Evolutionary conservation across 1,140 invertebrate species (phyloP).

Genomic region (Halictus rubicundus): DNA sequence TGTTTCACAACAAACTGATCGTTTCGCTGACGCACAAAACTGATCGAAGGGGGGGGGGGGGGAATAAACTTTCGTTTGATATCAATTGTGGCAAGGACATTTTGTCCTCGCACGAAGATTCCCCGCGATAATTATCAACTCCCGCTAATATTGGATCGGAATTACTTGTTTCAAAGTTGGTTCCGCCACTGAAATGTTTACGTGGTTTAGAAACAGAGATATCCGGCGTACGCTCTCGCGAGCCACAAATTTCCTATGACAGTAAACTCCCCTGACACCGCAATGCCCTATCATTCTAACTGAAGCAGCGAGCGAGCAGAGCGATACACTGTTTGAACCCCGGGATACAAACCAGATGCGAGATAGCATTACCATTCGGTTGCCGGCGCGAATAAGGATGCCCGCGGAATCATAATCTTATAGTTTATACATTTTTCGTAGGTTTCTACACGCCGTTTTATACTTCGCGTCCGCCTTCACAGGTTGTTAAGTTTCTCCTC

Average conservation of each 20-base stretch:
- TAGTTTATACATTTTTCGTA: neutral
- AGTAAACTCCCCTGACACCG: constrained; percentile 7
- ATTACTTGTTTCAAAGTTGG: neutral
- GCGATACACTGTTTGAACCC: neutral
- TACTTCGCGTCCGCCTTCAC: neutral
- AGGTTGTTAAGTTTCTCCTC: too few relatives aligned
- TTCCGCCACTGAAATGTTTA: neutral
- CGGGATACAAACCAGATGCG: neutral
- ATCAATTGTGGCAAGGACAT: too few relatives aligned
- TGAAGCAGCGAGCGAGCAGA: neutral
- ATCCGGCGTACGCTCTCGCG: neutral
- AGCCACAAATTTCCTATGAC: constrained; percentile 8
- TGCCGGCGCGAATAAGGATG: neutral
- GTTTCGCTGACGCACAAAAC: too few relatives aligned
- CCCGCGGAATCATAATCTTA: neutral
- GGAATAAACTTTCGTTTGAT: too few relatives aligned
- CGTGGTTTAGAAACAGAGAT: constrained; percentile 4
- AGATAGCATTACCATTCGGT: neutral
- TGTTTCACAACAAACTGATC: too few relatives aligned
- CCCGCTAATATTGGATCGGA: neutral
- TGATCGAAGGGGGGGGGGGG: too few relatives aligned
- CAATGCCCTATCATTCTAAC: constrained; percentile 4
- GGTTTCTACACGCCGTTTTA: neutral
- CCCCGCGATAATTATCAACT: neutral
- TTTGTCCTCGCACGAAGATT: too few relatives aligned